Evolutionary conservation across 2,888 invertebrate genomes (phyloP), one percentile per base, ranked within the genome.

Genomic region (Bimastos eiseni): DNA sequence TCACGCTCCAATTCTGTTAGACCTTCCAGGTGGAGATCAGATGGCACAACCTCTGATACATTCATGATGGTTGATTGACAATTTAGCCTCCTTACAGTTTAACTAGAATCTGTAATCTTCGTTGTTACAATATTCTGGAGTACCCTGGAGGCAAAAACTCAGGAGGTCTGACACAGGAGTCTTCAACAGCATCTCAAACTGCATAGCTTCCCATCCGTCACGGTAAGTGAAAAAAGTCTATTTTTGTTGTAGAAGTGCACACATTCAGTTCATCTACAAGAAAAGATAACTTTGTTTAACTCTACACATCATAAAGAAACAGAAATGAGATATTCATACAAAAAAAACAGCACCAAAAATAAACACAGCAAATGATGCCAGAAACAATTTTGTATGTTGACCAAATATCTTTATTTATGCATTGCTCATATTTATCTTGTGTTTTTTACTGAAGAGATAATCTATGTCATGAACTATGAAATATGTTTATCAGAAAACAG

Each of bases 1-100:
- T 86, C 36, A 36, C 37, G 86, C 86, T 86, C 86, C 86, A 33
- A 36, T 37, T 86, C 86, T 8, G 86, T 86, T 17, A 86, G 86
- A 34, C n/a, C 17, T 24, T 36, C 86, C 34, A 86, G 86, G 11
- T 86, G 34, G 36, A 86, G 86, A 1, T 86, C 86, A 36, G 86
- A 86, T 6, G n/a, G 86, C 86, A 86, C 34, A 86, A 86, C 15
- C 86, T 86, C 37, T 86, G 34, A 19, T 34, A 86, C 24, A 37
- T 33, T 86, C 86, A 86, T 86, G 36, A 86, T 86, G 86, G 34
- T 34, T 1, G n/a, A 86, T 36, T 49, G 49, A n/a, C 41, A 41
- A 70, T 4, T 55, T 1, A 55, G 30, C 6, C n/a, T 70, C n/a
- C n/a, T 70, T 13, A 70, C n/a, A n/a, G 30, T 70, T 6, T 70